Percentiles rank a stretch among this genome's conserved stretches.
Evolutionary conservation across 1,140 invertebrate genomes (phyloP).

Genomic region (Papilio polyxenes): DNA sequence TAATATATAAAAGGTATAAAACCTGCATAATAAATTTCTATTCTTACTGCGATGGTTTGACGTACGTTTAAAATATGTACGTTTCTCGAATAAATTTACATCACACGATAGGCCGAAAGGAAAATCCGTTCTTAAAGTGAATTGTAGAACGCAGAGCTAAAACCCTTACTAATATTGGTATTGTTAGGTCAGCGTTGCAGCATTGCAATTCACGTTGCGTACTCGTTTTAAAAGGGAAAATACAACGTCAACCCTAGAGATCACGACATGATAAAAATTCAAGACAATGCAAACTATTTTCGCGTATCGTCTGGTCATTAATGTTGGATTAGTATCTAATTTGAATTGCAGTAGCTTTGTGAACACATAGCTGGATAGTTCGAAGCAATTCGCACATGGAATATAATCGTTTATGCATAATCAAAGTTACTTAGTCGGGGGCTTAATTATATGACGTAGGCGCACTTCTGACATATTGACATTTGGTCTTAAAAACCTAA

Average conservation of each 20-base stretch:
- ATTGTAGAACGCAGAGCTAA: not conserved
- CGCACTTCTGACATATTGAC: not conserved
- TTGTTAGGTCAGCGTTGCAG: constrained; percentile 17
- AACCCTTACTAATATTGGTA: constrained; percentile 10
- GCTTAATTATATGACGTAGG: not conserved
- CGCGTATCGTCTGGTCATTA: constrained; percentile 27
- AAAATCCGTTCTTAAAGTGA: constrained; percentile 32
- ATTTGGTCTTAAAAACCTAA: no score
- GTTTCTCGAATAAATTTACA: constrained; percentile 35
- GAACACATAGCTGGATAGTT: not conserved
- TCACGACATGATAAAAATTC: constrained; percentile 43
- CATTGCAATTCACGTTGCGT: constrained; percentile 39
- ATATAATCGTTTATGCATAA: not conserved
- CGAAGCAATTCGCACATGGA: not conserved
- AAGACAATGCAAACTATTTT: constrained; percentile 39
- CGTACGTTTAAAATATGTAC: constrained; percentile 28
- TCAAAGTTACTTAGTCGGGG: not conserved
- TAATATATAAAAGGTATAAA: no score
- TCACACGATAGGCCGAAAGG: constrained; percentile 26
- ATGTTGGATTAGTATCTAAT: constrained; percentile 34
- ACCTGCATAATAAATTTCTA: constrained; percentile 14
- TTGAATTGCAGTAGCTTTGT: constrained; percentile 17
- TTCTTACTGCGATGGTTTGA: not conserved
- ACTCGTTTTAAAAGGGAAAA: constrained; percentile 42
- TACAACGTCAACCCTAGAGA: constrained; percentile 39